Evolutionary conservation across 2,797 vertebrate species (phyloP).

Genomic region (Acridotheres tristis): DNA sequence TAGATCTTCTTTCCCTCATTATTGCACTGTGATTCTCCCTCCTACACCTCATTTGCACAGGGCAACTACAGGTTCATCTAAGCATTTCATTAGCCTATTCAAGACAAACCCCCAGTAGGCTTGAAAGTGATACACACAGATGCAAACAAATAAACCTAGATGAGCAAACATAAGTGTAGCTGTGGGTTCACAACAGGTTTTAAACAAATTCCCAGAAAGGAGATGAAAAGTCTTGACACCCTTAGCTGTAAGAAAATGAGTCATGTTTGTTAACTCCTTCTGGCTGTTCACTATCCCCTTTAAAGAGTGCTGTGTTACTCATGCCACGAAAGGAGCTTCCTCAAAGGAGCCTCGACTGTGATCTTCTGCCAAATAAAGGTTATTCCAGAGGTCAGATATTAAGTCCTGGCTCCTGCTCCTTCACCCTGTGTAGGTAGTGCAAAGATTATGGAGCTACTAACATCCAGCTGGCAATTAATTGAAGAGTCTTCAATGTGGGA

Average conservation of each 20-base stretch:
- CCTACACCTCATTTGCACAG: background rate
- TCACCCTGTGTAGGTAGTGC: background rate
- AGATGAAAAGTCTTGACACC: slow-evolving; percentile 6
- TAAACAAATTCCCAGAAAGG: slow-evolving; percentile 33
- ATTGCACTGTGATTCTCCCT: background rate
- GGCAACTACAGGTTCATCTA: background rate
- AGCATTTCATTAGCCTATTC: slow-evolving; percentile 1
- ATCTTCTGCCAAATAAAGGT: background rate
- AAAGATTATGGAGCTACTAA: background rate
- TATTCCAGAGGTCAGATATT: background rate
- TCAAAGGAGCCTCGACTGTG: background rate
- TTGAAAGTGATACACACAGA: background rate
- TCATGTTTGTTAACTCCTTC: background rate
- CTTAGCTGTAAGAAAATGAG: background rate
- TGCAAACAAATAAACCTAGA: slow-evolving; percentile 33
- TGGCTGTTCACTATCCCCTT: background rate
- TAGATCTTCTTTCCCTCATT: slow-evolving; percentile 23
- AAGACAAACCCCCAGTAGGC: background rate
- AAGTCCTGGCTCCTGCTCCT: background rate
- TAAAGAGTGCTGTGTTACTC: background rate
- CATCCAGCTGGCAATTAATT: background rate
- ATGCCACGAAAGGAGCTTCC: background rate
- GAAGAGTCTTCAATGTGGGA: background rate
- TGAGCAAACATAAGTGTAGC: slow-evolving; percentile 23
- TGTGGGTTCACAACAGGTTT: background rate